phyloP scores from a whole-genome alignment of 2,797 vertebrate genomes.

The Gymnoscopelus microlampas region DNA sequence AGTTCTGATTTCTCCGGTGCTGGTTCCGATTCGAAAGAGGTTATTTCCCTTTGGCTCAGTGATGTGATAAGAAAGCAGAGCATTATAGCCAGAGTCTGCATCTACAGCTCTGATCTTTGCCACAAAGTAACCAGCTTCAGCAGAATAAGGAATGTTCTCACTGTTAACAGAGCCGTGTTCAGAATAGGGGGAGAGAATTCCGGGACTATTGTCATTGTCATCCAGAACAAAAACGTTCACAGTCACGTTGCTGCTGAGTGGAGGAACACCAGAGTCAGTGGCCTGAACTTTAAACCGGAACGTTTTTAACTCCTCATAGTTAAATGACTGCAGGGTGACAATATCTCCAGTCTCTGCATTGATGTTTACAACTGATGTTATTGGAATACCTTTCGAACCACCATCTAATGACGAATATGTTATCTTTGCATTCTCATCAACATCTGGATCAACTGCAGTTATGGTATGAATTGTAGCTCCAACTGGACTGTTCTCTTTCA shows the following conservation, averaged over 20 bases:
- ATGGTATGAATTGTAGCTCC: slow-evolving; percentile 70
- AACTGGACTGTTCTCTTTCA: slow-evolving; percentile 78
- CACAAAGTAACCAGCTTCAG: slow-evolving; percentile 52
- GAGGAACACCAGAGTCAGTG: slow-evolving; percentile 62
- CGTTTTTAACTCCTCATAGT: slow-evolving; percentile 66
- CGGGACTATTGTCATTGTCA: slow-evolving; percentile 60
- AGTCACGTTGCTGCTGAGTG: slow-evolving; percentile 61
- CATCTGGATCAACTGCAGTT: slow-evolving; percentile 72
- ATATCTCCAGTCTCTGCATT: slow-evolving; percentile 69
- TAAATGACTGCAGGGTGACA: slow-evolving; percentile 60
- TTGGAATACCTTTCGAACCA: slow-evolving; percentile 28
- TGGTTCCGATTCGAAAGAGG: slow-evolving; percentile 61
- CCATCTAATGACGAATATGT: slow-evolving; percentile 62
- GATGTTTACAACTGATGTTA: slow-evolving; percentile 58
- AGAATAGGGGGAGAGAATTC: slow-evolving; percentile 76
- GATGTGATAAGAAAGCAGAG: slow-evolving; percentile 49
- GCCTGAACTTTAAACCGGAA: slow-evolving; percentile 63
- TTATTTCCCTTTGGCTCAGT: slow-evolving; percentile 54
- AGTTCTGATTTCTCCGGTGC: slow-evolving; percentile 61
- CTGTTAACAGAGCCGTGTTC: slow-evolving; percentile 80
- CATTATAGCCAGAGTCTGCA: slow-evolving; percentile 58
- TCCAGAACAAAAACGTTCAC: slow-evolving; percentile 63
- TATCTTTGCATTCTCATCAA: slow-evolving; percentile 69
- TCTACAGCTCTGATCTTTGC: slow-evolving; percentile 55
- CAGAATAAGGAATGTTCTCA: slow-evolving; percentile 78